Percentiles rank a stretch among this genome's conserved stretches.
Evolutionary conservation across 2,797 vertebrate species (phyloP).

Genomic region (Anas georgica): DNA sequence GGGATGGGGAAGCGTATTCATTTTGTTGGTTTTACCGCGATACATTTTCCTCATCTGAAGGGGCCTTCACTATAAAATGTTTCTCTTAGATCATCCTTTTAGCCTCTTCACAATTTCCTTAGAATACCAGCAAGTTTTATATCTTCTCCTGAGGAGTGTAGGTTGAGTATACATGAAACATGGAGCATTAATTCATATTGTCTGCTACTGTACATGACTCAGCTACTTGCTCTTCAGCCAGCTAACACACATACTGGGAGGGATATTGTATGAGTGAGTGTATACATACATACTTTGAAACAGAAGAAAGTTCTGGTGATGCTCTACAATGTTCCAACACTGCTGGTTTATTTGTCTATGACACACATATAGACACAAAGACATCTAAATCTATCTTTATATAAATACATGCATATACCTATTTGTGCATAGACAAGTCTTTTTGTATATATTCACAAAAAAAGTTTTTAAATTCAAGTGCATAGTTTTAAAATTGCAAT

Average conservation of each 20-base stretch:
- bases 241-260: not conserved
- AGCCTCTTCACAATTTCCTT: not conserved
- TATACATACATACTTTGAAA: not conserved
- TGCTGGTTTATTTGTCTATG: conserved; percentile 8
- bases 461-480: not conserved
- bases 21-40: not conserved
- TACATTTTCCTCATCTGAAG: not conserved
- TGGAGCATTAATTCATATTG: conserved; percentile 25
- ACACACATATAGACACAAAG: not conserved
- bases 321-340: not conserved
- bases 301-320: conserved; percentile 9
- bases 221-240: not conserved
- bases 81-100: not conserved
- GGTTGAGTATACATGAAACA: not conserved
- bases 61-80: not conserved
- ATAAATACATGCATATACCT: not conserved
- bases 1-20: not conserved
- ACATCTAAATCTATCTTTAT: not conserved
- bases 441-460: not conserved
- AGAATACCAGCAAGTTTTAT: not conserved
- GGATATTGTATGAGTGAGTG: not conserved
- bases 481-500: conserved; percentile 11
- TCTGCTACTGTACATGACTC: not conserved
- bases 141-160: not conserved
- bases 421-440: not conserved